Evolutionary conservation across 35 echinoderm and acorn worm species (phyloP).

Genomic region (Anneissia japonica): DNA sequence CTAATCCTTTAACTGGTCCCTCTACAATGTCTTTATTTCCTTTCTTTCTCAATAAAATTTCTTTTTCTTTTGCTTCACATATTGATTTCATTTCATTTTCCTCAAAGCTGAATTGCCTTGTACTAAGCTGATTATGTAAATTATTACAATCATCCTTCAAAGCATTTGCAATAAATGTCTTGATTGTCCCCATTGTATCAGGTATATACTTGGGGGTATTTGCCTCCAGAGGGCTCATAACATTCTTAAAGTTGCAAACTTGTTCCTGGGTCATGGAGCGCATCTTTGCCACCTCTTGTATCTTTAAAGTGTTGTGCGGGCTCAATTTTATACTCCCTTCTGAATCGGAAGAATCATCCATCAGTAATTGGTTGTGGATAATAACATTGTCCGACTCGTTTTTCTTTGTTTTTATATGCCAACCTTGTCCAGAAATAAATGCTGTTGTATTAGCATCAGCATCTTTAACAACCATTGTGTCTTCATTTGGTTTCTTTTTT

Average conservation of each 20-base stretch:
- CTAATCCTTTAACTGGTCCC: background rate
- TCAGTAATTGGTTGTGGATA: slow-evolving; percentile 19
- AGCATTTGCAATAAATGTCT: background rate
- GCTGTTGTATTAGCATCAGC: slow-evolving; percentile 68
- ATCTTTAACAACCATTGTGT: slow-evolving; percentile 58
- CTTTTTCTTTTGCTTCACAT: background rate
- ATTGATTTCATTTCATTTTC: background rate
- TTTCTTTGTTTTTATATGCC: slow-evolving; percentile 77
- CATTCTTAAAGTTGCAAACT: slow-evolving; percentile 58
- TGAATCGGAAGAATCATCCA: slow-evolving; percentile 33
- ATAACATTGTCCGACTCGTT: slow-evolving; percentile 81
- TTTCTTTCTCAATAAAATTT: background rate
- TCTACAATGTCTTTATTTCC: background rate
- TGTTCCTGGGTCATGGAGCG: slow-evolving; percentile 45
- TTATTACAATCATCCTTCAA: background rate
- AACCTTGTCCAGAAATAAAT: slow-evolving; percentile 89
- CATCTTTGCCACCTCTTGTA: slow-evolving; percentile 56
- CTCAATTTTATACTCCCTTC: slow-evolving; percentile 35
- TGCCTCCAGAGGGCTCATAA: slow-evolving; percentile 63
- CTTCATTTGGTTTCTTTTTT: slow-evolving; percentile 26
- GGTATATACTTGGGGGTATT: slow-evolving; percentile 74
- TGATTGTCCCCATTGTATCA: slow-evolving; percentile 92
- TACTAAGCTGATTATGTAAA: background rate
- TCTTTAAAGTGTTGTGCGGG: slow-evolving; percentile 59
- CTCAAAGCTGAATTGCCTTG: background rate